These are phyloP conservation scores for Hyppa rectilinea DNA, from an alignment of 2,888 invertebrate genomes.

Conservation along the genomic window DNA sequence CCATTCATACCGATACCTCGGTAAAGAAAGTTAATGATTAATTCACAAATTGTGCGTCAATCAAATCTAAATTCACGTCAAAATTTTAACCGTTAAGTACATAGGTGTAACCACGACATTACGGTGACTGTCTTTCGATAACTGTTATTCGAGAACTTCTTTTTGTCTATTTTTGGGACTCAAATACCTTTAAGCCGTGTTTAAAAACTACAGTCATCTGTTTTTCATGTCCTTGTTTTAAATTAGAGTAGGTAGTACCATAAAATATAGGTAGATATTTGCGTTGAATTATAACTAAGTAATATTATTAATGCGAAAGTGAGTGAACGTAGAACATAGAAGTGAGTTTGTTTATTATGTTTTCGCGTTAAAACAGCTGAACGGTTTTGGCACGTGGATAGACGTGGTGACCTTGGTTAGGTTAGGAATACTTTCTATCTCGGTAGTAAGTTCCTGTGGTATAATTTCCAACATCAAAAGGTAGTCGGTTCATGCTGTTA, in stretches of 20 bases:
- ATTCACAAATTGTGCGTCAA: not conserved
- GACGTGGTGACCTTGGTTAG: too few species aligned
- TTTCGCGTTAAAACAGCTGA: too few species aligned
- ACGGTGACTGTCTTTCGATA: not conserved
- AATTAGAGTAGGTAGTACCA: too few species aligned
- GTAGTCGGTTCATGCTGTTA: not conserved
- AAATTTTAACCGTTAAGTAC: not conserved
- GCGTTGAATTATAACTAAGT: not conserved
- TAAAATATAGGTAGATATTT: not conserved
- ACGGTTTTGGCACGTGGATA: too few species aligned
- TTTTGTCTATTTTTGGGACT: not conserved
- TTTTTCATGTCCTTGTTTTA: not conserved
- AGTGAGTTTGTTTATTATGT: too few species aligned
- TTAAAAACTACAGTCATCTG: not conserved
- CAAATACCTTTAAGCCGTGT: not conserved
- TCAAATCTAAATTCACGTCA: constrained; percentile 4
- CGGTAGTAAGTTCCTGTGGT: too few species aligned
- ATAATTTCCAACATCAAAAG: too few species aligned
- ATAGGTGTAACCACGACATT: not conserved
- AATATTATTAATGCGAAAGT: too few species aligned
- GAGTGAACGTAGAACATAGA: too few species aligned
- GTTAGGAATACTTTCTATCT: too few species aligned
- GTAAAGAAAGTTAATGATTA: constrained; percentile 1
- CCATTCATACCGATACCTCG: too few species aligned
- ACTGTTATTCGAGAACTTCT: not conserved